phyloP scores from a whole-genome alignment of 53 echinoderm and acorn worm genomes.

The Stichopus horrens region DNA sequence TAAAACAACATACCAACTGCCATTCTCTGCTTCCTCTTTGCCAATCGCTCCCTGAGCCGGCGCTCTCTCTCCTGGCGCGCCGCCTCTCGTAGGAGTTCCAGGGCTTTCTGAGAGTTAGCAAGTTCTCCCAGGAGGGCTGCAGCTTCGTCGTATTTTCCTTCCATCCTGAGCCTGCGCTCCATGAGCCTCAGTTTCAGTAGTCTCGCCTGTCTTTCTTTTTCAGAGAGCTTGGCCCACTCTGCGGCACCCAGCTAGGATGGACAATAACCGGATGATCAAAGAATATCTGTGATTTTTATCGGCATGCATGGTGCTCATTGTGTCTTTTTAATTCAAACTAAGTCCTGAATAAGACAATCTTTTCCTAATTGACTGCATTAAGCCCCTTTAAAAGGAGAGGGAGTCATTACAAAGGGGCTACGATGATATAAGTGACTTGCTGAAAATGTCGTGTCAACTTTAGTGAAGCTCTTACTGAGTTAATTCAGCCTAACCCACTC shows the following conservation, averaged over 20 bases:
- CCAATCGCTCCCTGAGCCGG: constrained; percentile 36
- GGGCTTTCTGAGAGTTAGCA: constrained; percentile 42
- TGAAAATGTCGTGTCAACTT: too few relatives aligned
- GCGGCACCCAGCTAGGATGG: constrained; percentile 77
- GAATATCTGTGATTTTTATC: too few relatives aligned
- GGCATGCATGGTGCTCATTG: too few relatives aligned
- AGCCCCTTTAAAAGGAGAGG: neutral
- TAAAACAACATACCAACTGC: neutral
- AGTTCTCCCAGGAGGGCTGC: constrained; percentile 54
- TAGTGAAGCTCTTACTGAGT: too few relatives aligned
- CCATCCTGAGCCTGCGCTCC: constrained; percentile 75
- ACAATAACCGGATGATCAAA: neutral
- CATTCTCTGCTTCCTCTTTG: constrained; percentile 36
- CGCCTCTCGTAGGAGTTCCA: constrained; percentile 41
- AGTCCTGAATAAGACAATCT: neutral
- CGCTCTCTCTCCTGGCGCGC: constrained; percentile 32
- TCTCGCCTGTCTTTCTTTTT: constrained; percentile 79
- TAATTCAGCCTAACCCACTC: too few relatives aligned
- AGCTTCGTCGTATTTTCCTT: constrained; percentile 86
- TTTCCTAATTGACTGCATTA: neutral
- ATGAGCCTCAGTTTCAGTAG: constrained; percentile 81
- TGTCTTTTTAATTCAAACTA: too few relatives aligned
- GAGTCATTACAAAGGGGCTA: neutral
- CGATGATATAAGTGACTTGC: too few relatives aligned
- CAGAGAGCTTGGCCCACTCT: constrained; percentile 87